A percentile compares a stretch with the other conserved stretches of the same genome.
These are phyloP conservation scores for Melanchra persicariae DNA, from an alignment of 2,888 invertebrate species.

Conservation along the genomic window DNA sequence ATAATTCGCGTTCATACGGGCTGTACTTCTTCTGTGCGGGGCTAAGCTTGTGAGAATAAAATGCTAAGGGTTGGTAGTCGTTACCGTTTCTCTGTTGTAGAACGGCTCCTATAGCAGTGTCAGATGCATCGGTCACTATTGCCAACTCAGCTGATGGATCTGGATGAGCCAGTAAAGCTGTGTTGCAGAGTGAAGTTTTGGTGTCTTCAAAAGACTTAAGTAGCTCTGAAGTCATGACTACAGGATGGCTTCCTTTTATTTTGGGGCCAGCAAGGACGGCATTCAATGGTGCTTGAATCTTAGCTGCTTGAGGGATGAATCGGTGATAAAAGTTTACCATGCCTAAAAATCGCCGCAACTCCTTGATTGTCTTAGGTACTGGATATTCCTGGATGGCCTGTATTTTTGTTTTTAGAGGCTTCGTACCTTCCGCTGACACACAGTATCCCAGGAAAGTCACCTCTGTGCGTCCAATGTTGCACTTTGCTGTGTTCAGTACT, in stretches of 20 bases:
- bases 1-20: slow-evolving; percentile 6
- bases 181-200: background rate
- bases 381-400: slow-evolving; percentile 13
- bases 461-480: background rate
- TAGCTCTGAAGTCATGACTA: background rate
- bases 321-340: slow-evolving; percentile 10
- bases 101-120: background rate
- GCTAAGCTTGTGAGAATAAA: slow-evolving; percentile 2
- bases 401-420: background rate
- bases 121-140: slow-evolving; percentile 9
- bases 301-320: background rate
- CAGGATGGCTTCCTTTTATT: background rate
- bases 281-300: background rate
- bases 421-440: background rate
- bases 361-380: slow-evolving; percentile 8
- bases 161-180: slow-evolving; percentile 6
- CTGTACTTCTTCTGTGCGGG: slow-evolving; percentile 3
- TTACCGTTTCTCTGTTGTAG: slow-evolving; percentile 3
- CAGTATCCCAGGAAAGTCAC: slow-evolving; percentile 6
- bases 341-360: slow-evolving; percentile 3
- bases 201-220: background rate
- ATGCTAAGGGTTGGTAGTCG: slow-evolving; percentile 6
- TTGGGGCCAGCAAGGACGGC: slow-evolving; percentile 1
- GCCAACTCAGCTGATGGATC: slow-evolving; percentile 15
- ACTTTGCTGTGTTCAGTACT: background rate